Base-by-base conservation (phyloP, 2,797 vertebrate species). In the Pantherophis vulpinus region DNA sequence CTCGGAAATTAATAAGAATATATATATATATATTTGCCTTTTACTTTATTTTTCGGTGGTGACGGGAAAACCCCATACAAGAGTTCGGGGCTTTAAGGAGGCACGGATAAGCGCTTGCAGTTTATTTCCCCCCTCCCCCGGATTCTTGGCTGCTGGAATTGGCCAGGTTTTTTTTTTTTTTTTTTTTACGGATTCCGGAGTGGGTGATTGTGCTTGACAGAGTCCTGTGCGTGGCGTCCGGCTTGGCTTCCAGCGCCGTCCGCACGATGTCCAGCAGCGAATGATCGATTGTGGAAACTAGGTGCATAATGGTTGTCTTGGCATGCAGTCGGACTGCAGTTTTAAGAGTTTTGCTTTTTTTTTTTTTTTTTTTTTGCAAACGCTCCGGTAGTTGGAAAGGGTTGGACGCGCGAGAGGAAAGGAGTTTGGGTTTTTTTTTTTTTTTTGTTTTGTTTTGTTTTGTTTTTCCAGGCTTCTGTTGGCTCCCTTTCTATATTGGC, bases 1-100 rank as follows among this genome's bases (percentile, higher is more conserved):
- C 96, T 95, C 96, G 97, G 96, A 96, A 97, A 98, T 98, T 97
- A 97, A 95, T 95, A 95, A 95, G 96, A 94, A 96, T 92, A 97
- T 3, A 97, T 37, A 96, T 37, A 37, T 29, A 29, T n/a, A 29
- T 14, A 14, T n/a, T 95, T 94, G 94, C 91, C 91, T 94, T 91
- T 88, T 66, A 95, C 92, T 96, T 97, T 96, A 95, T 96, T 94
- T 93, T 86, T 37, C 18, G 79, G 5, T 9, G 14, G 56, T 2
- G 59, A 9, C 29, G 61, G n/a, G 7, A 61, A 66, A 63, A 2
- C 54, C 29, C 47, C 23, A 18, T 29, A 1, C 20, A 25, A 83
- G 89, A 20, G 90, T 91, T 70, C 55, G 25, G 27, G 51, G 90
- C 1, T 27, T 18, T 29, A 11, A 14, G 58, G 23, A 66, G 92